Evolutionary conservation across 64 coral and sea anemone species (phyloP), one percentile per base, ranked within the genome.

Genomic region (Stichodactyla helianthus): DNA sequence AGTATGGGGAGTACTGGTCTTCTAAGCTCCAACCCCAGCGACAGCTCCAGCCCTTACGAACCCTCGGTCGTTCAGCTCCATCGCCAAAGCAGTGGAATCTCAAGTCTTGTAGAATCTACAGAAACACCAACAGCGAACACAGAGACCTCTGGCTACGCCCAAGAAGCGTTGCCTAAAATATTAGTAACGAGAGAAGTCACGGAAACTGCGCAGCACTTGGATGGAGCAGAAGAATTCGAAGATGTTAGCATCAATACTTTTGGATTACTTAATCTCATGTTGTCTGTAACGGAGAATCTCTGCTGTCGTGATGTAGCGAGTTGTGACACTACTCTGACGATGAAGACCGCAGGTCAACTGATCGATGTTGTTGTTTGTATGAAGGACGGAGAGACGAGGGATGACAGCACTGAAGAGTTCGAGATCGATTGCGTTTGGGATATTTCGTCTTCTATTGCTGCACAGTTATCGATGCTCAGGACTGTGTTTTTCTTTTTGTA

Each of bases 271-370:
- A 53, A 90, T 15, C 91, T 96, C 20, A 87, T 93, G 60, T 19
- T 96, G 7, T 52, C 94, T 11, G 89, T 87, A 26, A 80, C 93
- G 52, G 94, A 96, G 84, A 93, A 96, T 51, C 85, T 96, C 1
- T 90, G 78, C 53, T 96, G 91, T 25, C 86, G 86, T 10, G 86
- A 89, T 25, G 87, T 51, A 25, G 50, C 70, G 20, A 74, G 22
- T 28, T 77, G 86, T 84, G 91, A 93, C 79, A 78, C 68, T 11
- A 16, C 22, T 53, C 53, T 96, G 23, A 76, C 89, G 7, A 83
- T 87, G 82, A 60, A 93, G 12, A 82, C 85, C 0, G 86, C 56
- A 59, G 88, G 88, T 2, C 88, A 96, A 59, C 83, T 96, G 23
- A 86, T 96, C 67, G 94, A 96, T 9, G 74, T 96, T 61, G 35